Percentiles rank a stretch among this genome's conserved stretches.
These are phyloP conservation scores for Sesamia nonagrioides DNA, from an alignment of 1,140 invertebrate species.

Conservation along the genomic window DNA sequence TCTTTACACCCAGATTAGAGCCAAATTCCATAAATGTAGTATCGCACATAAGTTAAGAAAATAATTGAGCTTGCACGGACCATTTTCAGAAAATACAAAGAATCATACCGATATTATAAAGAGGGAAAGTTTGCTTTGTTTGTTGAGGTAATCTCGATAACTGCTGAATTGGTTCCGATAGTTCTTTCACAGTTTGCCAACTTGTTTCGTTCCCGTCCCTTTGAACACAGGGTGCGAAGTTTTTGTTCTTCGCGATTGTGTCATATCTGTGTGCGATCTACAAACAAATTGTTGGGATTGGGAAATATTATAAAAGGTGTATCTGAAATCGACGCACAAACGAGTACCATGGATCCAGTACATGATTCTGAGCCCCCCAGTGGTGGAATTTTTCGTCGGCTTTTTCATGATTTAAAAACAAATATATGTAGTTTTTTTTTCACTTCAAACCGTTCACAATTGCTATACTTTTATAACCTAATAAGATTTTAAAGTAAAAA, in stretches of 20 bases:
- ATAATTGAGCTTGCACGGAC: constrained; percentile 6
- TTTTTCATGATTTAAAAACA: too few relatives aligned
- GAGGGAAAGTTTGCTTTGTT: constrained; percentile 34
- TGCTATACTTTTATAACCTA: too few relatives aligned
- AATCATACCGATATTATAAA: constrained; percentile 37
- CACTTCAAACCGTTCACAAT: background rate
- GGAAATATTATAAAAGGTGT: constrained; percentile 1
- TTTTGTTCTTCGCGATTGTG: constrained; percentile 29
- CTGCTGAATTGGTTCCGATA: constrained; percentile 37
- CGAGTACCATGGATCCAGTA: too few relatives aligned
- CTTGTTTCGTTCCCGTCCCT: constrained; percentile 36
- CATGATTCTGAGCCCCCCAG: too few relatives aligned
- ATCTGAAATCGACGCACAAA: background rate
- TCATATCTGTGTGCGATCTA: constrained; percentile 34
- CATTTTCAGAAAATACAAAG: constrained; percentile 20
- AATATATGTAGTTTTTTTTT: too few relatives aligned
- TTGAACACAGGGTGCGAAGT: constrained; percentile 29
- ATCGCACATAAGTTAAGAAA: background rate
- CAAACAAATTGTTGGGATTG: constrained; percentile 1
- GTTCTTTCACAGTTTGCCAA: constrained; percentile 40
- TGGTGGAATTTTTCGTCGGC: too few relatives aligned
- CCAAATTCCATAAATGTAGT: background rate
- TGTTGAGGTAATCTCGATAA: constrained; percentile 39
- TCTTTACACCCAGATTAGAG: background rate
- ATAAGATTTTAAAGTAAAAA: too few relatives aligned